Conservation (phyloP, 2,113 vertebrate genomes). For the Stictonetta naevosa region DNA sequence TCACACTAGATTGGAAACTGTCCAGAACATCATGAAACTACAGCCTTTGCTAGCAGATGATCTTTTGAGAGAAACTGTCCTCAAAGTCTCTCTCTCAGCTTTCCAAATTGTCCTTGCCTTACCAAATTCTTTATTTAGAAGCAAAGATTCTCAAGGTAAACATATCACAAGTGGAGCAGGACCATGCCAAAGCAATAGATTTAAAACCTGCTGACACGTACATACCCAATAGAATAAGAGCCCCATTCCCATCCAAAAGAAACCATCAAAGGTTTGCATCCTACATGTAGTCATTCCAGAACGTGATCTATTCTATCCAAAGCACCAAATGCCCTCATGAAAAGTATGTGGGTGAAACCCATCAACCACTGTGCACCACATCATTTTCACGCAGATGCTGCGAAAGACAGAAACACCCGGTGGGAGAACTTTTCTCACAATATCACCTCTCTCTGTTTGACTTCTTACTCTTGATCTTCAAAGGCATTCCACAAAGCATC, state of each 20-base stretch:
- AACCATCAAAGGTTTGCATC: slow-evolving; percentile 50
- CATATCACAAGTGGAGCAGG: neutral
- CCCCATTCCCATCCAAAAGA: slow-evolving; percentile 28
- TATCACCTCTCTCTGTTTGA: slow-evolving; percentile 20
- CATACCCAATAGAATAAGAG: slow-evolving; percentile 12
- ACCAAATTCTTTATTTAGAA: slow-evolving; percentile 17
- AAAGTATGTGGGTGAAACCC: slow-evolving; percentile 58
- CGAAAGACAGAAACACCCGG: neutral
- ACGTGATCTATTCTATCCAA: slow-evolving; percentile 46
- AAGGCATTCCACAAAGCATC: slow-evolving; percentile 59
- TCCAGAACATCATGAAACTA: slow-evolving; percentile 9
- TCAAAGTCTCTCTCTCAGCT: slow-evolving; percentile 26
- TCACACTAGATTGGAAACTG: neutral
- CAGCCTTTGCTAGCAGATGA: neutral
- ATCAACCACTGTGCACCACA: neutral
- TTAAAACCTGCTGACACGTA: slow-evolving; percentile 51
- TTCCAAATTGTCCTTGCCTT: neutral
- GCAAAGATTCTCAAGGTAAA: slow-evolving; percentile 31
- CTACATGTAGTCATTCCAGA: slow-evolving; percentile 40
- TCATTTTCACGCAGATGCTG: neutral
- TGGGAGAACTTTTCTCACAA: slow-evolving; percentile 34
- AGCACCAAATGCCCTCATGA: slow-evolving; percentile 30
- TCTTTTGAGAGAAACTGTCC: slow-evolving; percentile 23
- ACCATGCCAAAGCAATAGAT: slow-evolving; percentile 17
- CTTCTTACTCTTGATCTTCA: slow-evolving; percentile 63